phyloP scores from a whole-genome alignment of 2,113 vertebrate species.

The Oreocharis arfaki region DNA sequence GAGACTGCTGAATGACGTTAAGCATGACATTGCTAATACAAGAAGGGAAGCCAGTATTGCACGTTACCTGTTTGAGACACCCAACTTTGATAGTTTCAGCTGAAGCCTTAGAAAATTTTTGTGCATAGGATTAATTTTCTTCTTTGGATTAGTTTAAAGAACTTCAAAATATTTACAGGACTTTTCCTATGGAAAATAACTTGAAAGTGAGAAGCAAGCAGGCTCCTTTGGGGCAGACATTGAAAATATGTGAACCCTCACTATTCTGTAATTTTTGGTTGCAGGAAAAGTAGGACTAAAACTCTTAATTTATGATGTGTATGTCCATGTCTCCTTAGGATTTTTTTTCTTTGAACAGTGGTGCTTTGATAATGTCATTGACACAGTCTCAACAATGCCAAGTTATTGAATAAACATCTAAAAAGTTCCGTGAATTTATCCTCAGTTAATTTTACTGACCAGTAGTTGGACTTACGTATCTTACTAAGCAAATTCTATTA shows the following conservation, averaged over 20 bases:
- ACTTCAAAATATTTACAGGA: background rate
- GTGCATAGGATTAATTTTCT: background rate
- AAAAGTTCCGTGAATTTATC: background rate
- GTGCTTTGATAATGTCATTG: background rate
- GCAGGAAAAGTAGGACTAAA: background rate
- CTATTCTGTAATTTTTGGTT: background rate
- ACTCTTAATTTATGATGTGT: background rate
- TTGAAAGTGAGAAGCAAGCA: background rate
- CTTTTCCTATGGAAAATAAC: background rate
- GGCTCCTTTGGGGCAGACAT: background rate
- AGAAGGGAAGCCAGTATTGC: background rate
- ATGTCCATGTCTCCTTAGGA: background rate
- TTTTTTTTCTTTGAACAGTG: background rate
- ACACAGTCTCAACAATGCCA: background rate
- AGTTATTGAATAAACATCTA: background rate
- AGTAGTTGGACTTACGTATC: accelerated
- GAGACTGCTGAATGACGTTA: background rate
- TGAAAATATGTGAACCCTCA: background rate
- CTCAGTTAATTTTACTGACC: background rate
- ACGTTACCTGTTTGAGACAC: background rate
- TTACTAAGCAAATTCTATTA: background rate
- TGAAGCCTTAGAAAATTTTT: background rate
- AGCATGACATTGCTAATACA: background rate
- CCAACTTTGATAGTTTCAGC: background rate
- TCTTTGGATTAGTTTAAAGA: background rate